Conservation (phyloP, 2,113 vertebrate species). For the Rhinolophus sinicus region DNA sequence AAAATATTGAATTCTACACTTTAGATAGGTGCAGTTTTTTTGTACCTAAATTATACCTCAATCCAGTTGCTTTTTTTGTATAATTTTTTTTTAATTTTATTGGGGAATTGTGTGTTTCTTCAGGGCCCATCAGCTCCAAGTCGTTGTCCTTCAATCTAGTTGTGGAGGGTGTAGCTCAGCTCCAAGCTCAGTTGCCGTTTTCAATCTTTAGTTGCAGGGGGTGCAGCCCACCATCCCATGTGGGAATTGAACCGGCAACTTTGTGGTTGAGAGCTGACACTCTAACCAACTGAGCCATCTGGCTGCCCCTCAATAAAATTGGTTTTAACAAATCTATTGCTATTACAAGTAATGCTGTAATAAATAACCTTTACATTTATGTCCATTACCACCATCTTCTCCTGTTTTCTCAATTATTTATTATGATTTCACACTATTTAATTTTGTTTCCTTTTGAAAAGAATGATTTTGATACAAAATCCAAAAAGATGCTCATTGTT, state of each 20-base stretch:
- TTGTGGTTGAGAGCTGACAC: no score
- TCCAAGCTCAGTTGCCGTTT: no score
- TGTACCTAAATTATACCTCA: neutral
- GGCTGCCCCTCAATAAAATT: neutral
- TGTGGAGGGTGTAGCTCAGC: no score
- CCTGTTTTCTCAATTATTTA: neutral
- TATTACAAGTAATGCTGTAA: neutral
- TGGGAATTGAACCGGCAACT: no score
- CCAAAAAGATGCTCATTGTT: neutral
- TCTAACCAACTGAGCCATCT: no score
- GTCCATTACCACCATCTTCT: neutral
- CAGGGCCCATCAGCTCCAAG: no score
- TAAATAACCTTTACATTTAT: neutral
- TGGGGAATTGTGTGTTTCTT: no score
- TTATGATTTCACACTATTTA: neutral
- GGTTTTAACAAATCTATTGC: neutral
- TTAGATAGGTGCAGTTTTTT: neutral
- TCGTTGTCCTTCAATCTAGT: no score
- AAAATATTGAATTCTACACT: neutral
- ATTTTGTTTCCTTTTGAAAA: conserved; percentile 43
- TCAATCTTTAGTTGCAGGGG: no score
- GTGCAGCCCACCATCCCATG: no score
- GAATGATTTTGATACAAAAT: conserved; percentile 16
- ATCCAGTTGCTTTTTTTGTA: neutral
- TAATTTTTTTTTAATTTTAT: no score